Percentiles rank a stretch among this genome's conserved stretches.
Evolutionary conservation across 2,888 invertebrate genomes (phyloP).

Genomic region (Carabus problematicus): DNA sequence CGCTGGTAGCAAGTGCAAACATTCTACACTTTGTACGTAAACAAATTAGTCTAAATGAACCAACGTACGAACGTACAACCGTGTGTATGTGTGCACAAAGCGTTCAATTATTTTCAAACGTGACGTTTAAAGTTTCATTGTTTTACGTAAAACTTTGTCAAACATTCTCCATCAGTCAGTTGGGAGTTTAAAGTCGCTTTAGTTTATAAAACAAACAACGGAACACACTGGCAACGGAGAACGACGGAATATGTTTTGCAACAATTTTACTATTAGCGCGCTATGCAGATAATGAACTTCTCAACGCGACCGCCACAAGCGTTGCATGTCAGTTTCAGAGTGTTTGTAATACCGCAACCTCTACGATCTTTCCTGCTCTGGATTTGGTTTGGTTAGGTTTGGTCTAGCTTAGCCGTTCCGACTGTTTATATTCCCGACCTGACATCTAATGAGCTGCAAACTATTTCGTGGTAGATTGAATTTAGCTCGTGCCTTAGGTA

Average conservation of each 20-base stretch:
- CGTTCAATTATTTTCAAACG: constrained; percentile 22
- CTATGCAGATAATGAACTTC: constrained; percentile 20
- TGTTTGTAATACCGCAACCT: not conserved
- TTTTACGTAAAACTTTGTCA: constrained; percentile 12
- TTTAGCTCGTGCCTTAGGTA: constrained; percentile 19
- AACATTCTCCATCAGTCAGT: not conserved
- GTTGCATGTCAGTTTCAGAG: no score
- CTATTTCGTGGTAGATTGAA: constrained; percentile 38
- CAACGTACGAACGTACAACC: no score
- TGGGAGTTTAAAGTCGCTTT: not conserved
- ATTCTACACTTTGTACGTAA: no score
- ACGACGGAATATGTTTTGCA: constrained; percentile 7
- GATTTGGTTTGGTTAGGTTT: not conserved
- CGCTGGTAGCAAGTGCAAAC: no score
- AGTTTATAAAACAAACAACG: not conserved
- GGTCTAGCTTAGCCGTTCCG: constrained; percentile 11
- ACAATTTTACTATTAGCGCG: constrained; percentile 5
- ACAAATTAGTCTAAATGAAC: no score
- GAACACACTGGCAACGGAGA: not conserved
- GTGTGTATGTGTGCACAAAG: constrained; percentile 1
- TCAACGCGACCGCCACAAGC: not conserved
- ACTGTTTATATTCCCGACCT: constrained; percentile 27
- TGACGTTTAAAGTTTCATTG: constrained; percentile 4
- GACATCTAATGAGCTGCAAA: constrained; percentile 36
- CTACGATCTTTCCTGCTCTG: not conserved